Conservation (phyloP, 2,113 vertebrate species). For the Mesitornis unicolor region DNA sequence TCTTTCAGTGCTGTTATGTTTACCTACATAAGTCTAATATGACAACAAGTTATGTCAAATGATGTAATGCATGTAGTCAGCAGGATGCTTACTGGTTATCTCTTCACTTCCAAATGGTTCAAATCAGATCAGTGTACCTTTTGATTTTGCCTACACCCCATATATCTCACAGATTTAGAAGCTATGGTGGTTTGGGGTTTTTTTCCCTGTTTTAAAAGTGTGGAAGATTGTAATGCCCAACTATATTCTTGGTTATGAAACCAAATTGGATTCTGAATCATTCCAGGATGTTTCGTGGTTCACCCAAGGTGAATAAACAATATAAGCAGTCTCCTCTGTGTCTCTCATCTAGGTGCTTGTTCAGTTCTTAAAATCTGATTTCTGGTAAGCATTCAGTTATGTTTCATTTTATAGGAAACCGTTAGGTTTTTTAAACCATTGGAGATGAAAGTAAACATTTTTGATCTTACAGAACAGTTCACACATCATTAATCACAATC, state of each 20-base stretch:
- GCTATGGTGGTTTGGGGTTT: not conserved
- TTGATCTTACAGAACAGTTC: not conserved
- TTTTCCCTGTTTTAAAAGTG: not conserved
- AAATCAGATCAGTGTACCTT: not conserved
- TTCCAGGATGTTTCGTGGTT: not conserved
- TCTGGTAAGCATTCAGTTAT: not conserved
- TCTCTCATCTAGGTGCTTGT: not conserved
- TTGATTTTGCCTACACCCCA: not conserved
- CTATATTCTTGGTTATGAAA: not conserved
- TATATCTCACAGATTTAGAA: not conserved
- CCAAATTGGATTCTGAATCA: not conserved
- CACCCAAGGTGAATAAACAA: not conserved
- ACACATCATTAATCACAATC: accelerated
- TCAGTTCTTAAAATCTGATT: not conserved
- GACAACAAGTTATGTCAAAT: not conserved
- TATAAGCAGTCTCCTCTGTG: not conserved
- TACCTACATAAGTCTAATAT: not conserved
- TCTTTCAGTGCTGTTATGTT: not conserved
- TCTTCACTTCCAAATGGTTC: not conserved
- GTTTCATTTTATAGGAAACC: not conserved
- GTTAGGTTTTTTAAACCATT: not conserved
- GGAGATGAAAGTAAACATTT: not conserved
- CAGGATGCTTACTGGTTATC: not conserved
- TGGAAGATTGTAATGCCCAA: not conserved
- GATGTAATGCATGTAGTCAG: not conserved